Conservation (phyloP, 2,113 vertebrate genomes). For the Quiscalus mexicanus region DNA sequence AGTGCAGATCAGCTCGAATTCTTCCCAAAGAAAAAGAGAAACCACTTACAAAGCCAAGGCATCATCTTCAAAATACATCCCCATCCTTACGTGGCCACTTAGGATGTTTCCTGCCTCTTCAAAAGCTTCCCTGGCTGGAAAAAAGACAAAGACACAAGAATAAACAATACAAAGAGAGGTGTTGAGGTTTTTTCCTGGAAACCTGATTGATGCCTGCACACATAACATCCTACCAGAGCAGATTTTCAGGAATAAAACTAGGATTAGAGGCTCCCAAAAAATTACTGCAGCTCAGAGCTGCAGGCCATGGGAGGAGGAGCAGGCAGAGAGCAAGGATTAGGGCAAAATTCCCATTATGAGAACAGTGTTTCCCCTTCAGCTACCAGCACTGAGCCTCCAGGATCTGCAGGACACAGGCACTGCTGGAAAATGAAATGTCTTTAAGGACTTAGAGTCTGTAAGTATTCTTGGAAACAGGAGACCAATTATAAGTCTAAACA, state of each 20-base stretch:
- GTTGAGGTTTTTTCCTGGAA: background rate
- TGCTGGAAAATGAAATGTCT: background rate
- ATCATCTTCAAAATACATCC: slow-evolving; percentile 80
- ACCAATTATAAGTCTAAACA: background rate
- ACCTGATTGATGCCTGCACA: background rate
- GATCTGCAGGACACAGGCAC: background rate
- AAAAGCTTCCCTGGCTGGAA: slow-evolving; percentile 78
- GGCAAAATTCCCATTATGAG: background rate
- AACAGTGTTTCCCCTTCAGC: background rate
- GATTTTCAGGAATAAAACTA: background rate
- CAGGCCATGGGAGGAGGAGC: background rate
- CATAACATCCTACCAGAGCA: background rate
- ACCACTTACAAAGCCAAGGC: slow-evolving; percentile 71
- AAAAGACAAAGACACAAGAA: background rate
- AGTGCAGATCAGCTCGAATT: background rate
- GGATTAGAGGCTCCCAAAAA: background rate
- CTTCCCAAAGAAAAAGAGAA: background rate
- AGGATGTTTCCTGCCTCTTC: slow-evolving; percentile 78
- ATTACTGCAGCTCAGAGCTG: background rate
- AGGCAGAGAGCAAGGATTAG: background rate
- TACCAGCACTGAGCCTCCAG: background rate
- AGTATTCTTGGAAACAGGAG: background rate
- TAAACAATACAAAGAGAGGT: background rate
- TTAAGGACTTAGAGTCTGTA: background rate
- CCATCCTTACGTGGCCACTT: slow-evolving; percentile 78